phyloP scores from a whole-genome alignment of 2,888 invertebrate genomes.

The Kryphioiulus occultus region DNA sequence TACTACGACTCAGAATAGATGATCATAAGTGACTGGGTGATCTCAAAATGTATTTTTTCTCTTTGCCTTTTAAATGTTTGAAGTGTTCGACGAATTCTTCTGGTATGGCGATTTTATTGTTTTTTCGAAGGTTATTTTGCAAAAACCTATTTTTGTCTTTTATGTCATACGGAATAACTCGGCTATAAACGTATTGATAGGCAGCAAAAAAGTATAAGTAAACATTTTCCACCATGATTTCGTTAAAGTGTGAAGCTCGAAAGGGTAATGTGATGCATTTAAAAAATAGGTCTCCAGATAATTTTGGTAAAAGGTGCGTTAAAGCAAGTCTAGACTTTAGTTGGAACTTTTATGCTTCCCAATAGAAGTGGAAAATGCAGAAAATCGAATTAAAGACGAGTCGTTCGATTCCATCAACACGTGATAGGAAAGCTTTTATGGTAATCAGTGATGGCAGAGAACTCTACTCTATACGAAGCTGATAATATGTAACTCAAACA shows the following conservation, averaged over 20 bases:
- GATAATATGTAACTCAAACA: too few species aligned
- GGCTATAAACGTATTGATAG: neutral
- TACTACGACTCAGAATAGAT: neutral
- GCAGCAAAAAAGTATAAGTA: neutral
- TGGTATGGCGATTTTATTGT: neutral
- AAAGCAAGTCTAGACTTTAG: neutral
- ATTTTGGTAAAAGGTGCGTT: neutral
- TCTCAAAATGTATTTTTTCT: neutral
- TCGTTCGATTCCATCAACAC: neutral
- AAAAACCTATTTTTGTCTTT: neutral
- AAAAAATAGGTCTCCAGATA: neutral
- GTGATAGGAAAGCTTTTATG: neutral
- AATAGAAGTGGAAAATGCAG: neutral
- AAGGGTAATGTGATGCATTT: neutral
- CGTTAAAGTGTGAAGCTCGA: neutral
- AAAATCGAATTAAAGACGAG: conserved; percentile 16
- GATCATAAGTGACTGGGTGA: neutral
- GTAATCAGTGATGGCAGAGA: neutral
- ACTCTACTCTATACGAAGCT: too few species aligned
- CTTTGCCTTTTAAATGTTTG: neutral
- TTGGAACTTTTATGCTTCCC: neutral
- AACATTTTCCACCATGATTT: neutral
- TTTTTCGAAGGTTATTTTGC: neutral
- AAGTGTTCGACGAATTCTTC: neutral
- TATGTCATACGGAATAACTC: neutral